Base-by-base conservation (phyloP, 2,113 vertebrate genomes). In the Cariama cristata region DNA sequence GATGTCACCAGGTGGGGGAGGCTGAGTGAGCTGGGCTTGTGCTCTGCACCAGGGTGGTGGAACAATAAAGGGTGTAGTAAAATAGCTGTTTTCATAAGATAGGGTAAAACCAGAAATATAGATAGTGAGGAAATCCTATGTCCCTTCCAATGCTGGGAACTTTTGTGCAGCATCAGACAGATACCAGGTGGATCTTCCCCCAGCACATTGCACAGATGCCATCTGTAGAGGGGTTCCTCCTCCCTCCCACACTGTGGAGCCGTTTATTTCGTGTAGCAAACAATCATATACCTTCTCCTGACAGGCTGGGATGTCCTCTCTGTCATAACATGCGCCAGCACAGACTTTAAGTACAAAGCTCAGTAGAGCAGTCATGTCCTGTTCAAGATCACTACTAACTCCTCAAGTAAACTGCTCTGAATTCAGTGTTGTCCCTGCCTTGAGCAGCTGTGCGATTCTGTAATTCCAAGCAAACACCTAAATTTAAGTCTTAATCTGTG, bases 401-500 rank as follows among this genome's bases (percentile, higher is more conserved):
- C 64, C 22, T 87, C 1, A 0, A 21, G 14, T 49, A 40, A 88
- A 66, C 16, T 66, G 40, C 4, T 47, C 40, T 73, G 16, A 79
- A 73, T 66, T 67, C 35, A 53, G 8, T 86, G 33, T 62, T 84
- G 42, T 74, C 14, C 6, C n/a, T 93, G 77, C 49, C 38, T 81
- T 67, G 12, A 73, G 50, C 14, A 75, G 30, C 18, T 44, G 11
- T n/a, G 27, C 72, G 35, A 60, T 79, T 89, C 68, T 80, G 42
- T 86, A 84, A 60, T 81, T 95, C n/a, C 83, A 77, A 84, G 50
- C 32, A 88, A 53, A 69, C 12, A 45, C 16, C 26, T 88, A 32
- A 64, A 40, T 74, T 88, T 50, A 71, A 76, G 14, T 53, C 32
- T 76, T 73, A 66, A 42, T 84, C 45, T 5, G 1, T 71, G 72